Evolutionary conservation across 2,113 vertebrate genomes (phyloP).

Genomic region (Saimiri boliviensis): DNA sequence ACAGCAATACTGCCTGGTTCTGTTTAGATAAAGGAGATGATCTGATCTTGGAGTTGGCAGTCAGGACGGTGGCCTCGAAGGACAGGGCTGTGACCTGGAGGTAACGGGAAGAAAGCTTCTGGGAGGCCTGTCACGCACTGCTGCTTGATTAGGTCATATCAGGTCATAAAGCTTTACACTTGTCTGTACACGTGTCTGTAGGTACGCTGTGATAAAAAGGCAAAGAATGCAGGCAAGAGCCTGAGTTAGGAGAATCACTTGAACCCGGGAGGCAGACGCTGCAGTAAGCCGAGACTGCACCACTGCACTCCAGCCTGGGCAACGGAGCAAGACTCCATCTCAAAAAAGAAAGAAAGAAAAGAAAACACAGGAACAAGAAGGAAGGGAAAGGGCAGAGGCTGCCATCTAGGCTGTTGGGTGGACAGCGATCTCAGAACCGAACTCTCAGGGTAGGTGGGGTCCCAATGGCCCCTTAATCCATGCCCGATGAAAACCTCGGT

Average conservation of each 20-base stretch:
- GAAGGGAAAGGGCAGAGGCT: background rate
- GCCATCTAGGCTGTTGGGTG: too few relatives aligned
- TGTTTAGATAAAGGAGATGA: background rate
- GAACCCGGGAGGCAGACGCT: too few relatives aligned
- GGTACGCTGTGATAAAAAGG: background rate
- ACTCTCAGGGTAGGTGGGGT: background rate
- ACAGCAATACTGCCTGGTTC: background rate
- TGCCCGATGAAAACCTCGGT: rapidly evolving
- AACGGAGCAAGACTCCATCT: too few relatives aligned
- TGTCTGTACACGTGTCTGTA: background rate
- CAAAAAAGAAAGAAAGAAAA: background rate
- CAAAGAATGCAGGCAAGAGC: background rate
- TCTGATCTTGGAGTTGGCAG: rapidly evolving
- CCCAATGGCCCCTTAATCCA: background rate
- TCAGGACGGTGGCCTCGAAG: background rate
- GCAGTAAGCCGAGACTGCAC: too few relatives aligned
- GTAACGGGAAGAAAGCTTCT: background rate
- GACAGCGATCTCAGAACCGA: background rate
- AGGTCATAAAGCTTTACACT: too few relatives aligned
- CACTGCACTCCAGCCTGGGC: too few relatives aligned
- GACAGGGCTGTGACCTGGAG: rapidly evolving
- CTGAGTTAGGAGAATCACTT: too few relatives aligned
- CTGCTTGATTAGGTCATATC: background rate
- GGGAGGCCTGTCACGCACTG: too few relatives aligned
- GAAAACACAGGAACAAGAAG: too few relatives aligned